Evolutionary conservation across 2,888 invertebrate genomes (phyloP).

Genomic region (Drosophila quinaria): DNA sequence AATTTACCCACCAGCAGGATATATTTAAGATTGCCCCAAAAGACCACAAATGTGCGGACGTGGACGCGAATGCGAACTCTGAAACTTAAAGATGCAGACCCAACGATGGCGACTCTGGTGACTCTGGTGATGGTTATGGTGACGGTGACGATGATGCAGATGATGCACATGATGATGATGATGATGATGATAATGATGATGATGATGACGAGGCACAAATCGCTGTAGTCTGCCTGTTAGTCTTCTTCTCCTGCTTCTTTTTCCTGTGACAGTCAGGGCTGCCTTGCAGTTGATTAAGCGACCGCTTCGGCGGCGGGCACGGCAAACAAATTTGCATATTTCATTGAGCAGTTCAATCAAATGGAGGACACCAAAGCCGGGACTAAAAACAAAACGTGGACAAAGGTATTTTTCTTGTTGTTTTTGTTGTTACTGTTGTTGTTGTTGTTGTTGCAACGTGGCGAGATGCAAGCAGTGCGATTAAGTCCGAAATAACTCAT

Average conservation of each 20-base stretch:
- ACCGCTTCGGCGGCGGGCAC: constrained; percentile 51
- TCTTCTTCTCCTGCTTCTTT: not conserved
- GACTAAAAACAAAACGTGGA: constrained; percentile 66
- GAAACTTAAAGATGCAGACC: constrained; percentile 35
- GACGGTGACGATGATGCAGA: constrained; percentile 44
- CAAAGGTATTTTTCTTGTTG: constrained; percentile 29
- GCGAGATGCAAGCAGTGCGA: constrained; percentile 71
- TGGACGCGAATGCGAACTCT: constrained; percentile 27
- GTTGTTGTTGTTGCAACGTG: constrained; percentile 42
- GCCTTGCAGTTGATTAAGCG: constrained; percentile 77
- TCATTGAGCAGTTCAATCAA: constrained; percentile 85
- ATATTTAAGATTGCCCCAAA: constrained; percentile 83
- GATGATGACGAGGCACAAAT: constrained; percentile 58
- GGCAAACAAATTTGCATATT: constrained; percentile 83
- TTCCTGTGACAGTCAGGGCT: constrained; percentile 20
- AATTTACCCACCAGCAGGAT: constrained; percentile 85
- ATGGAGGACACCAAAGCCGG: constrained; percentile 74
- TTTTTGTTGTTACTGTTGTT: constrained; percentile 1
- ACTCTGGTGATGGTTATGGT: constrained; percentile 46
- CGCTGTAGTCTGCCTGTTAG: constrained; percentile 16
- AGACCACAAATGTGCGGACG: constrained; percentile 70
- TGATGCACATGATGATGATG: constrained; percentile 5
- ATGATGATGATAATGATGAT: not conserved
- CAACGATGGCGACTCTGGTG: constrained; percentile 55
- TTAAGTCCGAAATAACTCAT: constrained; percentile 83